Base-by-base conservation (phyloP, 2,888 invertebrate species). In the Stramonita haemastoma region DNA sequence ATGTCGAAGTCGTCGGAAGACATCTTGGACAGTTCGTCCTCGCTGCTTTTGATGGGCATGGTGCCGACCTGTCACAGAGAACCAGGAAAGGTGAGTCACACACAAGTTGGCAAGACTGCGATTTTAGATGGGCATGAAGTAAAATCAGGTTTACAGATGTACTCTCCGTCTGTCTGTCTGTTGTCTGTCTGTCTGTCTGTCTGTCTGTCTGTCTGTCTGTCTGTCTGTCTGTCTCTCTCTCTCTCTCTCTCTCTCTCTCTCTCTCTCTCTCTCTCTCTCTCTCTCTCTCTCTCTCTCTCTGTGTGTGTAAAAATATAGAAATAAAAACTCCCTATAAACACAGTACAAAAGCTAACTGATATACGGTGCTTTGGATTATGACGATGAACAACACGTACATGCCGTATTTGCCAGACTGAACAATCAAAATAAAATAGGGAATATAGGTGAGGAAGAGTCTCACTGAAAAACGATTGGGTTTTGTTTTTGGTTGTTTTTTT, bases 41-140 rank as follows among this genome's bases (percentile, higher is more conserved):
- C 90, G 73, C 91, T 90, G 15, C 92, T 92, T 81, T 93, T 91
- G 32, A 92, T 93, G 36, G 93, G 93, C 93, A 93, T 93, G 56
- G 83, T 91, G 77, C 46, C 8, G 29, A 34, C 66, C 57, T 56
- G 84, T 11, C 15, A 34, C 86, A 57, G 34, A 57, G 32, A 77
- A 60, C 22, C 29, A 5, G 17, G 81, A n/a, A 11, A 77, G n/a
- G 8, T n/a, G 13, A 2, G 66, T 22, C 66, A 26, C 11, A 22
- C 26, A 22, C 66, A 66, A 2, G 1, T 66, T 26, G 26, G 2
- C 4, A 66, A 66, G 26, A 29, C 26, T 73, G 26, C 73, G 73
- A 29, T n/a, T 73, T 73, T 11, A n/a, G 26, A 46, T 46, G 46
- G 4, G 15, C 60, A 1, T 60, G 4, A 15, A 60, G 60, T 60